These are phyloP conservation scores for Chironomus striatipennis DNA, from an alignment of 1,140 invertebrate genomes.

Conservation along the genomic window DNA sequence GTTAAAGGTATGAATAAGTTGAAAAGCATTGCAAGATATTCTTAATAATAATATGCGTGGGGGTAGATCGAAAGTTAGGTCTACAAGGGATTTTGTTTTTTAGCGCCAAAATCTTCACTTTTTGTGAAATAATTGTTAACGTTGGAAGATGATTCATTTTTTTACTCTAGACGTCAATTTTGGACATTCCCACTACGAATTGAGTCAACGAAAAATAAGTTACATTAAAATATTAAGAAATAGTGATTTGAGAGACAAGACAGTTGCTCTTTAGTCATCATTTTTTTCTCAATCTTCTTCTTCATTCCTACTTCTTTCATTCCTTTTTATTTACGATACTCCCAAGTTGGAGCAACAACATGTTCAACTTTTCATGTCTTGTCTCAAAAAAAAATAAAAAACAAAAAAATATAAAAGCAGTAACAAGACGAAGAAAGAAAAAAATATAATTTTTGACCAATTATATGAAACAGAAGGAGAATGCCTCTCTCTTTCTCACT, in stretches of 20 bases:
- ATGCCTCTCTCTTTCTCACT: not conserved
- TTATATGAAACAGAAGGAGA: not conserved
- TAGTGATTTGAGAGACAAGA: not conserved
- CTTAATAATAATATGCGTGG: not conserved
- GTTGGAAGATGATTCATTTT: no score
- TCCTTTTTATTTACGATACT: no score
- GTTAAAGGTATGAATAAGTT: conserved; percentile 15
- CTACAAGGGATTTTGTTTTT: no score
- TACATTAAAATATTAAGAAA: not conserved
- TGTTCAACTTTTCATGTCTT: conserved; percentile 7
- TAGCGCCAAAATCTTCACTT: no score
- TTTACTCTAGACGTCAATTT: not conserved
- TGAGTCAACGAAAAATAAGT: not conserved
- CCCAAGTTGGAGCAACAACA: not conserved
- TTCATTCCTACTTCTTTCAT: not conserved
- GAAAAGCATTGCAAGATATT: conserved; percentile 8
- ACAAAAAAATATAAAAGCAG: not conserved
- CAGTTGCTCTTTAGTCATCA: conserved; percentile 12
- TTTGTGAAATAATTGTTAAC: no score
- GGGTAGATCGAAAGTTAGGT: no score
- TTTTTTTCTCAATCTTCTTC: not conserved
- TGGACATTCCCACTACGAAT: not conserved
- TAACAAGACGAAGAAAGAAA: not conserved
- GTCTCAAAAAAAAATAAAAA: not conserved
- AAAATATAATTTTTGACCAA: not conserved